Evolutionary conservation across 2,797 vertebrate genomes (phyloP), one percentile per base, ranked within the genome.

Genomic region (Oophaga sylvatica): DNA sequence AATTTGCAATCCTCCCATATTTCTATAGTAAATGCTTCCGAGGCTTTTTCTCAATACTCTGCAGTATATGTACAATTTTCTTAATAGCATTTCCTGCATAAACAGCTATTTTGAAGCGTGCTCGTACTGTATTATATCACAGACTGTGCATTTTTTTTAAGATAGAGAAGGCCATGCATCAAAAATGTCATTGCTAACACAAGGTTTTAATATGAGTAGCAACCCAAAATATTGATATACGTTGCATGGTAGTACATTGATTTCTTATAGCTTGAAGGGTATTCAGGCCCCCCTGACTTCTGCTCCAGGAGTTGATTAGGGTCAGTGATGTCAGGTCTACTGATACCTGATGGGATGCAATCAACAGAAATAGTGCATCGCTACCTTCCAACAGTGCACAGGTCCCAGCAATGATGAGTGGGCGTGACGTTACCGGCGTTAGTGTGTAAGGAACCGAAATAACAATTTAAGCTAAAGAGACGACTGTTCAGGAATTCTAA

Each of bases 21-120:
- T 22, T 60, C 53, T 73, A 56, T 71, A 60, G 57, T 59, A 35
- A 59, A 83, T 16, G 29, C 81, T 73, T 83, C 48, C 26, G 29
- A 71, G 65, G 48, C 53, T 65, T 81, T 45, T 45, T 53, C 35
- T 53, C n/a, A 29, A 53, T 29, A 26, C 41, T 68, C 5, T 68
- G 22, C 53, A 67, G 45, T 10, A 73, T 57, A 22, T 20, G 6
- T 59, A 57, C 26, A 68, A 45, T 70, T 57, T 57, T 10, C 13
- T 13, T 83, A 56, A 57, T 56, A 71, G 65, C 10, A 73, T 35
- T 45, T 45, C 7, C 35, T 71, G 81, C 48, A 67, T 56, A 70
- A 57, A 78, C 11, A 59, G 53, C 13, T 77, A 53, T 77, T 53
- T 56, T 77, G 48, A n/a, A 56, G 75, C 7, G 11, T n/a, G 48